Evolutionary conservation across 2,888 invertebrate genomes (phyloP).

Genomic region (Watsonalla cultraria): DNA sequence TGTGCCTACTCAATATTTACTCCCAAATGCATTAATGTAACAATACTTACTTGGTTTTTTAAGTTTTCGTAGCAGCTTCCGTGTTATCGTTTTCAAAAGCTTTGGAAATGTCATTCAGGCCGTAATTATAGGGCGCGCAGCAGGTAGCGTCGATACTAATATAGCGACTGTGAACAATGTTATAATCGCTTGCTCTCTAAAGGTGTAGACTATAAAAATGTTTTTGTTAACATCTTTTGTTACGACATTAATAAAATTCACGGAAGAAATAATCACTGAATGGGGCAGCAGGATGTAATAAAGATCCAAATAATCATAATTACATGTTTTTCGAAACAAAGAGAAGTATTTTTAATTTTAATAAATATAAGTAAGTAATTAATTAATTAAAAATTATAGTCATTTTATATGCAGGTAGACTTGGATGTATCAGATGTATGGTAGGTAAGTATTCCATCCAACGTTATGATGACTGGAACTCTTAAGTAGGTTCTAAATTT

Average conservation of each 20-base stretch:
- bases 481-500: too few species aligned
- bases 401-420: too few species aligned
- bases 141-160: constrained; percentile 59
- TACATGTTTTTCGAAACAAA: neutral
- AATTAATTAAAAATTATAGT: too few species aligned
- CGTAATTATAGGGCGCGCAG: constrained; percentile 73
- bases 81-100: constrained; percentile 77
- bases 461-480: too few species aligned
- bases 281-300: constrained; percentile 6
- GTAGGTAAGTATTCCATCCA: too few species aligned
- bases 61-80: constrained; percentile 74
- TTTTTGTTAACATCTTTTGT: constrained; percentile 50
- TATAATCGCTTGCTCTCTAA: constrained; percentile 63
- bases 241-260: constrained; percentile 36
- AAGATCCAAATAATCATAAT: constrained; percentile 1
- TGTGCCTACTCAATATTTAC: constrained; percentile 76
- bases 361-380: too few species aligned
- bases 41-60: constrained; percentile 76
- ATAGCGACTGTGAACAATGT: constrained; percentile 50
- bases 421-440: too few species aligned
- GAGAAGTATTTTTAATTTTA: neutral
- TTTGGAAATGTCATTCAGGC: constrained; percentile 68
- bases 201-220: constrained; percentile 44
- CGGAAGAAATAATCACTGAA: constrained; percentile 29
- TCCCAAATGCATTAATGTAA: constrained; percentile 76